Conservation (phyloP, 2,888 invertebrate species). For the Margaritifera margaritifera region DNA sequence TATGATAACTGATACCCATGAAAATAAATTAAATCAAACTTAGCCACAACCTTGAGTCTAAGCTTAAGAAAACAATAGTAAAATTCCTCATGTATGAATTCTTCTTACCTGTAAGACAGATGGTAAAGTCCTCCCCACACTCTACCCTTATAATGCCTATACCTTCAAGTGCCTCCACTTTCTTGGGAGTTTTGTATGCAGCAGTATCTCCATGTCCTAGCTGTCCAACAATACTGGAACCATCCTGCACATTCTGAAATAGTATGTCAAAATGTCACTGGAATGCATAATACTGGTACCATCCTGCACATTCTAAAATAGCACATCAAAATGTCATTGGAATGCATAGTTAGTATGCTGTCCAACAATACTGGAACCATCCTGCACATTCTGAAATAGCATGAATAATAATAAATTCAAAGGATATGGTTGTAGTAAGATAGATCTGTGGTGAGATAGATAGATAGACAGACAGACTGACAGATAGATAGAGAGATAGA, state of each 20-base stretch:
- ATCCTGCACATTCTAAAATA: not conserved
- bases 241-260: conserved; percentile 63
- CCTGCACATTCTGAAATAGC: conserved; percentile 59
- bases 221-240: conserved; percentile 63
- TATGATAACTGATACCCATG: too few relatives aligned
- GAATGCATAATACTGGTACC: too few relatives aligned
- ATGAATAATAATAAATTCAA: too few relatives aligned
- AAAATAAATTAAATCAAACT: too few relatives aligned
- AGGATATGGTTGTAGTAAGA: too few relatives aligned
- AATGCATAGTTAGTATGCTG: conserved; percentile 32
- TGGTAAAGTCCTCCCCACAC: conserved; percentile 72
- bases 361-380: conserved; percentile 59
- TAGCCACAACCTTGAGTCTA: too few relatives aligned
- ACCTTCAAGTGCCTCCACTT: conserved; percentile 66
- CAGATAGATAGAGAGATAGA: too few relatives aligned
- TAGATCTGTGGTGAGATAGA: too few relatives aligned
- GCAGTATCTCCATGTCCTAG: conserved; percentile 71
- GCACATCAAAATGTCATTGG: not conserved
- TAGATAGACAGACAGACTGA: too few relatives aligned
- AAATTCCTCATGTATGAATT: not conserved
- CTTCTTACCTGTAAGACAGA: conserved; percentile 65
- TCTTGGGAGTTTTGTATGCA: conserved; percentile 69
- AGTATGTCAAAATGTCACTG: not conserved
- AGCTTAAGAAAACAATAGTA: too few relatives aligned
- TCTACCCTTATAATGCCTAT: conserved; percentile 65